phyloP scores from a whole-genome alignment of 2,113 vertebrate genomes.

The Myiozetetes cayanensis region DNA sequence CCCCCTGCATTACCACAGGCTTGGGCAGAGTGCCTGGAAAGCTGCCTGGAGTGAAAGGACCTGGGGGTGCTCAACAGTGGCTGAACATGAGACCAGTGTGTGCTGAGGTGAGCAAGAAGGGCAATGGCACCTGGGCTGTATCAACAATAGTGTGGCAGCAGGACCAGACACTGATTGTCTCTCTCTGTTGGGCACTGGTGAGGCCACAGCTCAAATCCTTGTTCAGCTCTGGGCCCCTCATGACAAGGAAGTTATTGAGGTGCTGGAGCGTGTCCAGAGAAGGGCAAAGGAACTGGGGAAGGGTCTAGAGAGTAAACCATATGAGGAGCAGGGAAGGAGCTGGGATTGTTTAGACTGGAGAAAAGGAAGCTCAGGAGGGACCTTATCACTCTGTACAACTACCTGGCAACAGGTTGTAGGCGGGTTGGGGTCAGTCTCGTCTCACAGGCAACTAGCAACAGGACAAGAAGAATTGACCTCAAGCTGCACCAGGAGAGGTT shows the following conservation, averaged over 20 bases:
- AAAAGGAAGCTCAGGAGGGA: neutral
- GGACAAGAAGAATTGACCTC: neutral
- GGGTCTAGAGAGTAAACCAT: neutral
- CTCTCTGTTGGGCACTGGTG: neutral
- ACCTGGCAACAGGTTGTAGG: neutral
- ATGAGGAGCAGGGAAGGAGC: neutral
- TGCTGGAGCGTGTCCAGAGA: neutral
- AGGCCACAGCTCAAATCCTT: neutral
- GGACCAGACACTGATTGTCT: accelerated
- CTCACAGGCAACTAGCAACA: accelerated
- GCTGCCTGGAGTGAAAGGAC: neutral
- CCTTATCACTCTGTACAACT: neutral
- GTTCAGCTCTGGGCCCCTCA: neutral
- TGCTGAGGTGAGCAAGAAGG: neutral
- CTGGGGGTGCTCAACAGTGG: accelerated
- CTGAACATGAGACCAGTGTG: accelerated
- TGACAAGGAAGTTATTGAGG: neutral
- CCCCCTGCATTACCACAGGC: neutral
- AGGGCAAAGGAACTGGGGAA: neutral
- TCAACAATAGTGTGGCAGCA: neutral
- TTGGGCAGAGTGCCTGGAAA: neutral
- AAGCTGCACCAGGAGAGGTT: neutral
- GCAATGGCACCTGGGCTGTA: accelerated
- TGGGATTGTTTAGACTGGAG: neutral
- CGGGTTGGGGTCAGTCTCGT: neutral